Base-by-base conservation (phyloP, 2,888 invertebrate species). In the Mesochorus sp. region DNA sequence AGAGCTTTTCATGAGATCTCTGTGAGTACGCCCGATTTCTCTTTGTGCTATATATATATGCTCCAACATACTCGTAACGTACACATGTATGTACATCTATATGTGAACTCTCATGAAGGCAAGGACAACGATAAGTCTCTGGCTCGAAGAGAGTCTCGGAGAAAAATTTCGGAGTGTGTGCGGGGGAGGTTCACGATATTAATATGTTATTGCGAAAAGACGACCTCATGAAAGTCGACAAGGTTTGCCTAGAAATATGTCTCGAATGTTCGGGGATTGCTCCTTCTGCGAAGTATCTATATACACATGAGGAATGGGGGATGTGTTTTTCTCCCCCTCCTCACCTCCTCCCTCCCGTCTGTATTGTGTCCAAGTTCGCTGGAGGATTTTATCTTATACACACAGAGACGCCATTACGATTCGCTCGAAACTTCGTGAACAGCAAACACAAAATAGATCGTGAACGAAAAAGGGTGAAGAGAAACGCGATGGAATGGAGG, bases 161-260 rank as follows among this genome's bases (percentile, higher is more conserved):
- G 67, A n/a, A 61, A 64, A 70, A 62, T 74, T 24, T 21, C 39
- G n/a, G 61, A 24, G 37, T 24, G 21, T 44, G 42, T 57, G 71
- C n/a, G n/a, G n/a, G n/a, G n/a, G n/a, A n/a, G 51, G 28, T 81
- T 82, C 80, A 81, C 75, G 88, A 89, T 91, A 91, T 91, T 91
- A 91, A 91, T 91, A 91, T 88, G 91, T 91, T 91, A 91, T 91
- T 91, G 91, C 89, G 87, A 85, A 88, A 88, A 89, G 89, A 88
- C 88, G 88, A 87, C 86, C 90, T 91, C 90, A 90, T 91, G 90
- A 91, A 91, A 91, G 90, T 91, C 90, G 91, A 91, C 88, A 87
- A 89, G 89, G 87, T 88, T 59, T 83, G 85, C 85, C 82, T 85
- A 88, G 79, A 90, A 91, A 90, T 90, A 90, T 90, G 90, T 91